Evolutionary conservation across 1,140 invertebrate genomes (phyloP), one percentile per base, ranked within the genome.

Genomic region (Danaus plexippus): DNA sequence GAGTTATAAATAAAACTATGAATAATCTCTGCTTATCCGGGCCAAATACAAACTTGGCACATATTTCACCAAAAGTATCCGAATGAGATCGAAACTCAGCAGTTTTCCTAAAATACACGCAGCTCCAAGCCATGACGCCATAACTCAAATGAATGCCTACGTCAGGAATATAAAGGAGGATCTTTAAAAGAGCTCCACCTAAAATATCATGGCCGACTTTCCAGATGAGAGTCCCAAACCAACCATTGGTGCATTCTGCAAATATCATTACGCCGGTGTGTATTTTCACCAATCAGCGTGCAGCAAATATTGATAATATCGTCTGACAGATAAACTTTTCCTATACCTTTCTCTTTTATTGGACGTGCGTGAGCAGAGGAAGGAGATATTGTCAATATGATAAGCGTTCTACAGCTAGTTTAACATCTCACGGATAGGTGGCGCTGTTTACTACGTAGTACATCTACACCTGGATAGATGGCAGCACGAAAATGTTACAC

Each of bases 161-260:
- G 76, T 83, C 71, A 75, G 73, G 83, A 83, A 86, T 86, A 85
- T 81, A 79, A 86, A 86, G 83, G 81, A 85, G 83, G 81, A 71
- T 66, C 77, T 81, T 61, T 56, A 59, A n/a, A 48, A 52, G 66
- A 66, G 70, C 81, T 59, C 75, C 84, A 70, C 81, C 83, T 82
- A 63, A 80, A 87, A 63, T 69, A 78, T 71, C 67, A 86, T 86
- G 83, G 83, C 83, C 71, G 83, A 64, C 66, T 49, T 54, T 64
- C 69, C 63, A 47, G 54, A 61, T 58, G 61, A 66, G 71, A 58
- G 68, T 64, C 72, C 70, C 59, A 53, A 12, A 49, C 10, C 56
- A 62, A 49, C 62, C 53, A 87, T 87, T 87, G 83, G 83, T 67
- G 61, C 64, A 71, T 61, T 68, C 54, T 51, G 49, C 54, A 65